A percentile compares a stretch with the other conserved stretches of the same genome.
Evolutionary conservation across 2,888 invertebrate species (phyloP).

Genomic region (Ichneumon xanthorius): DNA sequence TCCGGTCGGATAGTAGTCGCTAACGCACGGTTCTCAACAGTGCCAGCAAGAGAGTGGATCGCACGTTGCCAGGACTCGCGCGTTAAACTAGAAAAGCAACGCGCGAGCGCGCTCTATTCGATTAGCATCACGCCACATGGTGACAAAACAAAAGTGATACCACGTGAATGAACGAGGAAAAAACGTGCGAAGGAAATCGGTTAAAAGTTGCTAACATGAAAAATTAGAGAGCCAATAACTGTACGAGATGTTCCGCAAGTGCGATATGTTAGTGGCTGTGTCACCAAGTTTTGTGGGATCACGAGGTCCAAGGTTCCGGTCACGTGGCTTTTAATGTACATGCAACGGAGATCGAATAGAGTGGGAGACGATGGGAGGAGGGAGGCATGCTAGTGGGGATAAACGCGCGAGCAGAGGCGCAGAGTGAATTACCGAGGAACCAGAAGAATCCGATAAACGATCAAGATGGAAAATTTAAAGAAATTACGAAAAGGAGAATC

Average conservation of each 20-base stretch:
- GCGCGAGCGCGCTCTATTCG: not conserved
- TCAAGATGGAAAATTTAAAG: constrained; percentile 38
- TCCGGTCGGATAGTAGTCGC: constrained; percentile 82
- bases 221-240: not conserved
- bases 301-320: constrained; percentile 72
- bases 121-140: not conserved
- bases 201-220: not conserved
- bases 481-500: constrained; percentile 34
- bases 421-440: constrained; percentile 28
- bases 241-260: constrained; percentile 4
- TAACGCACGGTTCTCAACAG: constrained; percentile 77
- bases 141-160: not conserved
- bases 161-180: not conserved
- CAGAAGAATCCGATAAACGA: constrained; percentile 62
- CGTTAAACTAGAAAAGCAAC: constrained; percentile 22
- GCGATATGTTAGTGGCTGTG: constrained; percentile 59
- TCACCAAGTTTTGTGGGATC: constrained; percentile 74
- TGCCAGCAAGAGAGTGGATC: constrained; percentile 50
- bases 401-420: constrained; percentile 45
- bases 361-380: constrained; percentile 64
- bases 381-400: constrained; percentile 56
- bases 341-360: constrained; percentile 33
- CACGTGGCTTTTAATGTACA: constrained; percentile 73
- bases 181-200: not conserved
- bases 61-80: constrained; percentile 38